Evolutionary conservation across 2,888 invertebrate species (phyloP), one percentile per base, ranked within the genome.

Genomic region (Macrophya alboannulata): DNA sequence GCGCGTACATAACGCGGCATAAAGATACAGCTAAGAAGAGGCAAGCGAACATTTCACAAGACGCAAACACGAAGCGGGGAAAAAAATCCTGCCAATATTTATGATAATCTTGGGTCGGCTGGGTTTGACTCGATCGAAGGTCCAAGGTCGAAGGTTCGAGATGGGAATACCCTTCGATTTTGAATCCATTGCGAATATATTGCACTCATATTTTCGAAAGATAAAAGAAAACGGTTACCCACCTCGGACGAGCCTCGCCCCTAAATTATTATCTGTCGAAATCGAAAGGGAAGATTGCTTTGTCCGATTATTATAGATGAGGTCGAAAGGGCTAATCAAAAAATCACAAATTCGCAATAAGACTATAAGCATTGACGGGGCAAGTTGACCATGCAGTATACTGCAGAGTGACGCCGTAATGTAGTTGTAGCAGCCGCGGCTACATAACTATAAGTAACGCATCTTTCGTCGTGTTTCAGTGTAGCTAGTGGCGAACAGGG

Each of bases 401-500:
- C 62, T 31, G 81, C 81, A 81, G 72, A 43, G 62, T 81, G 81
- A 59, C 81, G 81, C 81, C 40, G 62, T 81, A 81, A 81, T 81
- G 81, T 81, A 81, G 81, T 81, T 81, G 81, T 81, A 81, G 81
- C 81, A 59, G 81, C 81, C 81, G 43, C 15, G 62, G 81, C 81
- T 81, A 81, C 81, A 81, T 81, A 81, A 81, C 81, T 81, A 81
- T 81, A 81, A 81, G 81, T 81, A 81, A 81, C 81, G 81, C 81
- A 81, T 81, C 81, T 71, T 83, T 83, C 83, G 83, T 68, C 83
- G 68, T 83, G 83, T 83, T 83, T 83, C 83, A 83, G 68, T 83
- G 83, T 68, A 71, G 83, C 83, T 83, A 83, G 83, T 83, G 83
- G 83, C 83, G 83, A 68, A 83, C 68, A 83, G 83, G 83, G 83